Conservation (phyloP, 2,797 vertebrate genomes). For the Poeciliopsis paucimaculata region DNA sequence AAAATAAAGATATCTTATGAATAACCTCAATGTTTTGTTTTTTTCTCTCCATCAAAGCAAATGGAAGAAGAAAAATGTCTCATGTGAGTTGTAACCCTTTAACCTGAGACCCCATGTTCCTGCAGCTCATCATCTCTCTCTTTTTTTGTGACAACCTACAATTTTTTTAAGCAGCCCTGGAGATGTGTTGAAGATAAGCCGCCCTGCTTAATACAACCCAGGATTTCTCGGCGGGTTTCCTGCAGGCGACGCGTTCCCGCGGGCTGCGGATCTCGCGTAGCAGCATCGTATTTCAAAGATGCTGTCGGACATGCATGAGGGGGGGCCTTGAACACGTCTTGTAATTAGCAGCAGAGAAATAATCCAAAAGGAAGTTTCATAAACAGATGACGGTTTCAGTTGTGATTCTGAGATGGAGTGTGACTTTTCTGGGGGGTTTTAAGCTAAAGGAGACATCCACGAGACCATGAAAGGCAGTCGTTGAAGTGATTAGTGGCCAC, state of each 20-base stretch:
- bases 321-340: slow-evolving; percentile 33
- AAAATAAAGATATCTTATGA: no score
- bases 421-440: slow-evolving; percentile 4
- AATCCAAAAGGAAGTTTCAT: slow-evolving; percentile 21
- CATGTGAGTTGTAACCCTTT: slow-evolving; percentile 52
- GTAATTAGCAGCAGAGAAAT: slow-evolving; percentile 39
- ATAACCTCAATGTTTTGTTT: background rate
- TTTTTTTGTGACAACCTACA: slow-evolving; percentile 65
- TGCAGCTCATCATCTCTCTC: slow-evolving; percentile 54
- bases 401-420: slow-evolving; percentile 7
- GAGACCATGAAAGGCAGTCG: slow-evolving; percentile 43
- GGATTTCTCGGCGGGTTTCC: slow-evolving; percentile 48
- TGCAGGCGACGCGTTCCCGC: slow-evolving; percentile 40
- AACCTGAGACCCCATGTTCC: slow-evolving; percentile 34
- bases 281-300: slow-evolving; percentile 74
- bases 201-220: slow-evolving; percentile 55
- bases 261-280: slow-evolving; percentile 32
- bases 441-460: slow-evolving; percentile 18
- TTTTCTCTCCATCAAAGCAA: background rate
- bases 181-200: slow-evolving; percentile 74
- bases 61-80: slow-evolving; percentile 26
- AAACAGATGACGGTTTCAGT: slow-evolving; percentile 21
- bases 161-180: slow-evolving; percentile 74
- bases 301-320: slow-evolving; percentile 48
- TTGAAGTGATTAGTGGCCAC: slow-evolving; percentile 66